Evolutionary conservation across 2,797 vertebrate genomes (phyloP).

Genomic region (Limnodromus scolopaceus): DNA sequence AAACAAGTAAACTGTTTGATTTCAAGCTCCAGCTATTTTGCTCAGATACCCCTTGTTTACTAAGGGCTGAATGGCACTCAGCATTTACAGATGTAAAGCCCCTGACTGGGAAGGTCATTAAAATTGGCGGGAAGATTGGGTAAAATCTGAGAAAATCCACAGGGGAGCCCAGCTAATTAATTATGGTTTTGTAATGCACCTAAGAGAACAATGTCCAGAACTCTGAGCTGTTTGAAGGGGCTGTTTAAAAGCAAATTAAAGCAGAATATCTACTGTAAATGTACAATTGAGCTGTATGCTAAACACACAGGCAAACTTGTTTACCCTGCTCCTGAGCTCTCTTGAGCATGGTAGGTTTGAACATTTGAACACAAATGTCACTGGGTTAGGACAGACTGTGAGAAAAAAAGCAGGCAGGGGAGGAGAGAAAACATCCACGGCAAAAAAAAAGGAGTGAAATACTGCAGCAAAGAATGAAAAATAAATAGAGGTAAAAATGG

Average conservation of each 20-base stretch:
- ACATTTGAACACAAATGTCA: slow-evolving; percentile 13
- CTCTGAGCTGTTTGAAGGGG: slow-evolving; percentile 63
- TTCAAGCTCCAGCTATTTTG: slow-evolving; percentile 52
- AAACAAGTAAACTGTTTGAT: slow-evolving; percentile 67
- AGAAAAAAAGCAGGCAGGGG: not conserved
- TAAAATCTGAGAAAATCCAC: slow-evolving; percentile 72
- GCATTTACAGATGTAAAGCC: slow-evolving; percentile 69
- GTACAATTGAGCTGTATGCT: slow-evolving; percentile 48
- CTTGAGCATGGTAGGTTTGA: slow-evolving; percentile 21
- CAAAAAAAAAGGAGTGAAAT: not conserved
- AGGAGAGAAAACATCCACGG: not conserved
- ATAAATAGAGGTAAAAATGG: not conserved
- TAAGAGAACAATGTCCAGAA: slow-evolving; percentile 56
- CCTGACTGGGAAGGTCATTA: slow-evolving; percentile 70
- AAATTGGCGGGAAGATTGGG: slow-evolving; percentile 64
- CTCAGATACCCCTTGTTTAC: slow-evolving; percentile 62
- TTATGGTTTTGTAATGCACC: slow-evolving; percentile 66
- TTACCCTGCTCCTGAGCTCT: slow-evolving; percentile 40
- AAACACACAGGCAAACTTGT: slow-evolving; percentile 47
- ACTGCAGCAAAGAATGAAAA: not conserved
- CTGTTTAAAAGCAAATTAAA: slow-evolving; percentile 72
- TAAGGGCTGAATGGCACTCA: slow-evolving; percentile 53
- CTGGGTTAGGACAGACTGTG: not conserved
- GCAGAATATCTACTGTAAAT: slow-evolving; percentile 69
- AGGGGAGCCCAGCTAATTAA: slow-evolving; percentile 69